Base-by-base conservation (phyloP, 2,888 invertebrate genomes). In the Protodeltote pygarga region DNA sequence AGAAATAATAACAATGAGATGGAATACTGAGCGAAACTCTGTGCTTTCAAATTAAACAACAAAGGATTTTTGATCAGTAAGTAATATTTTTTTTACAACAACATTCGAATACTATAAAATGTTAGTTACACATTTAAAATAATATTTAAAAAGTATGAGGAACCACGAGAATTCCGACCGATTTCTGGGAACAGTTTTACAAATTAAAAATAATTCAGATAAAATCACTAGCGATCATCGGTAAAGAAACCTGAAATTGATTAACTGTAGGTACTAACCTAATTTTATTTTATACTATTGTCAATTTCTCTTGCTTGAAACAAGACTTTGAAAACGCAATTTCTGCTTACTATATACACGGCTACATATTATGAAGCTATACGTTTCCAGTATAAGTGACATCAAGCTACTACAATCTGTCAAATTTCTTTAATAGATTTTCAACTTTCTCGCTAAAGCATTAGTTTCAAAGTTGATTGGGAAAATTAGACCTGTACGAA, bases 91-190 rank as follows among this genome's bases (percentile, higher is more conserved):
- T 37, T 19, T 31, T 46, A 48, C 6, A 42, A 27, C 20, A 44
- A 41, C 14, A n/a, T 16, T 33, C 15, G 3, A 28, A 38, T 53
- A 49, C 28, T 29, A 42, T 23, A 6, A 6, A 39, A 39, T 41
- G 37, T 61, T 55, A 49, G 58, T 45, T 35, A 21, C 33, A 46
- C 37, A 65, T 31, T 33, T 8, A 47, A 35, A 52, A 13, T 9
- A 37, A 48, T 28, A 15, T 4, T 37, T 19, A 24, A 46, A 24
- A 28, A 17, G 4, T 25, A 19, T 21, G 51, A 48, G 51, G 31
- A 54, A 52, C 55, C 53, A 40, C 32, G 5, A 28, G 4, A 32
- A 4, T 21, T 19, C 11, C 0, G 27, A 33, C 29, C 17, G n/a
- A 39, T 15, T 34, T 31, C 9, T 17, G 21, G 34, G 16, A 34